A percentile compares a stretch with the other conserved stretches of the same genome.
These are phyloP conservation scores for Vanessa cardui DNA, from an alignment of 2,888 invertebrate genomes.

Conservation along the genomic window DNA sequence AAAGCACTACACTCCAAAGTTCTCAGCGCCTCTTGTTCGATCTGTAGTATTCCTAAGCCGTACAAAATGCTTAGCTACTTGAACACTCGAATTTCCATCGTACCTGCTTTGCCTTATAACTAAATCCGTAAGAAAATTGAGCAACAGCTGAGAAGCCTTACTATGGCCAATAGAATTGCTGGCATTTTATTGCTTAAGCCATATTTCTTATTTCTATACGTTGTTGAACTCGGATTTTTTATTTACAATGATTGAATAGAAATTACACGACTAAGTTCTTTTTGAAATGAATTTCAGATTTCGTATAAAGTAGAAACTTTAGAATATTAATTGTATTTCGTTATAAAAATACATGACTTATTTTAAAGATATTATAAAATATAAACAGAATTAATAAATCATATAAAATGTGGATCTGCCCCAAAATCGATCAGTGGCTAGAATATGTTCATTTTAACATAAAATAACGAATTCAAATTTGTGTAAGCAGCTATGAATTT, in stretches of 20 bases:
- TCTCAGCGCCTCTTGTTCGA: conserved; percentile 7
- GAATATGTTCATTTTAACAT: too few relatives aligned
- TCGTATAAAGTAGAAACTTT: not conserved
- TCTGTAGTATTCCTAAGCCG: conserved; percentile 14
- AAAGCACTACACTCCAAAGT: conserved; percentile 13
- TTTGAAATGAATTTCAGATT: not conserved
- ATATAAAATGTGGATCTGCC: too few relatives aligned
- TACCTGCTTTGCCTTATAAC: conserved; percentile 15
- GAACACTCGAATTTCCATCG: conserved; percentile 13
- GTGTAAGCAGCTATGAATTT: too few relatives aligned
- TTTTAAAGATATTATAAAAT: not conserved
- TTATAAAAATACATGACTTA: too few relatives aligned
- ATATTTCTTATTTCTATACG: too few relatives aligned
- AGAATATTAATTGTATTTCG: too few relatives aligned
- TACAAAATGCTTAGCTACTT: conserved; percentile 12
- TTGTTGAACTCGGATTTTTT: not conserved
- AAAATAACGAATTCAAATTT: too few relatives aligned
- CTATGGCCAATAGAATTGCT: not conserved
- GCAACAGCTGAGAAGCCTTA: not conserved
- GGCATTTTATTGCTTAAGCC: not conserved
- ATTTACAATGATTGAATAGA: not conserved
- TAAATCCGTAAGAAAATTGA: conserved; percentile 10
- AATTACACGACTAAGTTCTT: too few relatives aligned
- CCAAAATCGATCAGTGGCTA: too few relatives aligned
- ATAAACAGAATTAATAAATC: too few relatives aligned